A percentile compares a stretch with the other conserved stretches of the same genome.
Evolutionary conservation across 1,140 invertebrate species (phyloP).

Genomic region (Rhynchophorus ferrugineus): DNA sequence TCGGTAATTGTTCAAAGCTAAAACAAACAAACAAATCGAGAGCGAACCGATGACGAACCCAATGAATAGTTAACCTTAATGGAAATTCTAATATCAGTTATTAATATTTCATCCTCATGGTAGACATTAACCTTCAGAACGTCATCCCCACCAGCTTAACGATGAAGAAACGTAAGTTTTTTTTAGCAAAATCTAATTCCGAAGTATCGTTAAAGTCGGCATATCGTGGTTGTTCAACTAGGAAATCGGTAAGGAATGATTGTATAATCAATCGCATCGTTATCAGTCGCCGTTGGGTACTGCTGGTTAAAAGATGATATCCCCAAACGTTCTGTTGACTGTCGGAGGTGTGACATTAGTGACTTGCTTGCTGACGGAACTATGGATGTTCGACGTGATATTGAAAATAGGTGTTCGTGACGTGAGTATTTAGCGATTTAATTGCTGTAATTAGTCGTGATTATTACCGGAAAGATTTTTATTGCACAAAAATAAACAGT

Average conservation of each 20-base stretch:
- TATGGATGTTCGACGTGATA: slow-evolving; percentile 20
- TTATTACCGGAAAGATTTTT: neutral
- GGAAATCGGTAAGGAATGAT: too few relatives aligned
- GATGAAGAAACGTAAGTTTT: neutral
- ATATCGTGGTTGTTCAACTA: too few relatives aligned
- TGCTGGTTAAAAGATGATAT: too few relatives aligned
- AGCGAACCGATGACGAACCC: neutral
- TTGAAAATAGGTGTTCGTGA: slow-evolving; percentile 22
- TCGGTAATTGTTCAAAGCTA: too few relatives aligned
- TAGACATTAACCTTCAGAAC: neutral
- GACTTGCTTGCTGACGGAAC: slow-evolving; percentile 16
- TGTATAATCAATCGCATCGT: too few relatives aligned
- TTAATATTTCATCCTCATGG: neutral
- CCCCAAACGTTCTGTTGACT: too few relatives aligned
- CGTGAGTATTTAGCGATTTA: slow-evolving; percentile 25
- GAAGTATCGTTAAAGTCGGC: too few relatives aligned
- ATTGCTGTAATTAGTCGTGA: slow-evolving; percentile 1
- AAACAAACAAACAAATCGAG: too few relatives aligned
- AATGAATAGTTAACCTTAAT: neutral
- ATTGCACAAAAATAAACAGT: neutral
- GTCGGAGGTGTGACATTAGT: too few relatives aligned
- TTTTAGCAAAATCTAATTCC: neutral
- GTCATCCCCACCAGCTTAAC: neutral
- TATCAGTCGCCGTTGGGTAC: too few relatives aligned
- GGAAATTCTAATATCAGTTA: neutral